Base-by-base conservation (phyloP, 1,140 invertebrate genomes). In the Eumeta japonica region DNA sequence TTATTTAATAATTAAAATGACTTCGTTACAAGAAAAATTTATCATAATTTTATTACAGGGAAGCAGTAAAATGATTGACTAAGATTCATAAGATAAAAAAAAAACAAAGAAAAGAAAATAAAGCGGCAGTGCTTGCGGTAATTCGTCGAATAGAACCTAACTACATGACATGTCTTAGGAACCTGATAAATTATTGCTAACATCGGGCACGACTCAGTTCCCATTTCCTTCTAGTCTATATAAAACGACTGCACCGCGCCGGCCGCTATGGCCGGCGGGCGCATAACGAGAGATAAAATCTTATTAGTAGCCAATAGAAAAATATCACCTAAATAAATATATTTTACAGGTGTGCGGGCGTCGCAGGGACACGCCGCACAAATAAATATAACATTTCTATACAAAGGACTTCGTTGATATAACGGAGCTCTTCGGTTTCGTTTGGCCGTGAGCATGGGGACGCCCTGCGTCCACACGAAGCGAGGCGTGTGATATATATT, bases 101-200 rank as follows among this genome's bases (percentile, higher is more conserved):
- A 20, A 58, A 61, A 61, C 28, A 50, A 55, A 54, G 54, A 44
- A 68, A 65, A 56, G 52, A 54, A 66, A 59, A 67, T 49, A 58
- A 59, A 73, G 66, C 66, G 68, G 68, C 68, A 73, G 68, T 73
- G 68, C 66, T 65, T 55, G 63, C 63, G 63, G 70, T 61, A 66
- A 62, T 66, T 73, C 64, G 68, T 73, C 65, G 66, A 71, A 58
- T 62, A 71, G 64, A 71, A 71, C 63, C 64, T 71, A 71, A 67
- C 70, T 74, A 74, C 64, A 60, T 66, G 68, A 68, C 58, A 64
- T 65, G 62, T 71, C 64, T 74, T 74, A 74, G 70, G 70, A 74
- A 74, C 70, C 70, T 71, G 64, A 64, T 70, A 71, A 68, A 74
- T 71, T 74, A 74, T 74, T 71, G 70, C 70, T 74, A 74, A 61